Evolutionary conservation across 1,140 invertebrate species (phyloP), one percentile per base, ranked within the genome.

Genomic region (Nylanderia fulva): DNA sequence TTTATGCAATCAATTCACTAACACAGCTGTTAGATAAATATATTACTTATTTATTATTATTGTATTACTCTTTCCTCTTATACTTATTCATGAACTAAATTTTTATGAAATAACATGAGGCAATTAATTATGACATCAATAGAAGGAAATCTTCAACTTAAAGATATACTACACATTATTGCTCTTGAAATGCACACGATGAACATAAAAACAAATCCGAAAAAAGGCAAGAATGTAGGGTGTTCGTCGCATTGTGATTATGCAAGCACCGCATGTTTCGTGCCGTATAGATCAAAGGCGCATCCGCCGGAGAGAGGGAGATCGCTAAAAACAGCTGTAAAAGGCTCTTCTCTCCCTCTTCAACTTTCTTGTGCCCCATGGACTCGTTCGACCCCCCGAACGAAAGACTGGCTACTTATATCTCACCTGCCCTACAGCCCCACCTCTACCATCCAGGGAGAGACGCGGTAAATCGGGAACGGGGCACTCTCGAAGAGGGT

Each of bases 401-500:
- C n/a, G 6, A 72, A 72, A 52, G n/a, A n/a, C n/a, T n/a, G n/a
- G 64, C 52, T 71, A 56, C 58, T 52, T 68, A 66, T 48, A 68
- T 27, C 60, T 52, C 77, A 84, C 75, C 86, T 85, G 68, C 87
- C 54, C 86, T 88, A 85, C 82, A 52, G 76, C 24, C 33, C 86
- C 86, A 80, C 87, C 87, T 88, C 84, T 68, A 9, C 52, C 84
- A 56, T 42, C 64, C 61, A 39, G 39, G 42, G 71, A 56, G 76
- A 87, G 29, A 33, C 64, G 63, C 80, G 88, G 60, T 85, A 88
- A 84, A 87, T 89, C 86, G 84, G 87, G 86, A 85, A 85, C 87
- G 84, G 72, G 84, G 72, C 71, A 87, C 76, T 45, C 76, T 45
- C 77, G 88, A 89, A 92, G 92, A 93, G 93, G 93, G 92, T 93